Base-by-base conservation (phyloP, 2,797 vertebrate species). In the Heterohyrax brucei region DNA sequence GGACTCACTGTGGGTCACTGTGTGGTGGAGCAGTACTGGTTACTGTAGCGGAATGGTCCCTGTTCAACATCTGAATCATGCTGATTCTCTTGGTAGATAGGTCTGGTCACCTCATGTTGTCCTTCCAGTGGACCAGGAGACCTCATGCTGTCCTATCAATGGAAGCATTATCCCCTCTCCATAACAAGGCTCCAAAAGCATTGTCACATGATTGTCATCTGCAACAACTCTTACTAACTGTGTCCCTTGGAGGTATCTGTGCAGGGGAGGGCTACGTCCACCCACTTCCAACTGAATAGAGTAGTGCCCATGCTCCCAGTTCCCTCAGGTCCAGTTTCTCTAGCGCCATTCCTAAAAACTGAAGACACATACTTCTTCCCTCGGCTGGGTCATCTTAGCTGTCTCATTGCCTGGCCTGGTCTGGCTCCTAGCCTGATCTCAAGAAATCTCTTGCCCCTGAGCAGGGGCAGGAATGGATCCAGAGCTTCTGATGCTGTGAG, bases 101-200 rank as follows among this genome's bases (percentile, higher is more conserved):
- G 12, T 13, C 21, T 24, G 0, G 7, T 1, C 30, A 50, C n/a
- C 12, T 22, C 14, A 2, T 9, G 12, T 30, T 0, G 0, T 10
- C 28, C 26, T 24, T n/a, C 44, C 48, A 8, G 4, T 5, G 2
- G 0, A 3, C 28, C 0, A 2, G 30, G 3, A 24, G 10, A 39
- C 39, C 39, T 39, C 39, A 39, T 39, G 39, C 39, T 39, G 39
- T 39, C 39, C 39, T 39, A 39, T 39, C 39, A 10, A 7, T 62
- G 2, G 61, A 62, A 62, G 61, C 4, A 5, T 24, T 5, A 62
- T 8, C 61, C 61, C 21, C 61, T 21, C 5, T 24, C 3, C 13
- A 62, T 62, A 62, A 22, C 22, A 62, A 62, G 21, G 22, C 61
- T 62, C 61, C 5, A 9, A 22, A 62, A 22, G 61, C 19, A 64